Evolutionary conservation across 2,888 invertebrate genomes (phyloP).

Genomic region (Spodoptera picta): DNA sequence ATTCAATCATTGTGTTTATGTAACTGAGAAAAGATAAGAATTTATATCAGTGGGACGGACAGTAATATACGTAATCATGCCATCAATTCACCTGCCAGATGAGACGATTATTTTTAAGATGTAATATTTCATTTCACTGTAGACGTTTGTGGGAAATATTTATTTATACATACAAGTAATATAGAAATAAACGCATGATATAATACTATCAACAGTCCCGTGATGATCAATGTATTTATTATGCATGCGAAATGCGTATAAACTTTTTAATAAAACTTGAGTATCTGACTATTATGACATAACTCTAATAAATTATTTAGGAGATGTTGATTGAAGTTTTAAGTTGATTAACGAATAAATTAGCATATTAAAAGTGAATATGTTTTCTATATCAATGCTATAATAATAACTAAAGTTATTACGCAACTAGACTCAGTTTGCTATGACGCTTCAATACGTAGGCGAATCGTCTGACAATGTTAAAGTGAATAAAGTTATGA

Average conservation of each 20-base stretch:
- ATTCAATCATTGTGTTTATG: conserved; percentile 21
- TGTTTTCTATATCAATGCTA: conserved; percentile 25
- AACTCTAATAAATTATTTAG: conserved; percentile 8
- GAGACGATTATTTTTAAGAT: conserved; percentile 18
- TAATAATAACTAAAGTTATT: conserved; percentile 30
- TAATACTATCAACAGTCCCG: conserved; percentile 14
- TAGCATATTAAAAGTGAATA: conserved; percentile 14
- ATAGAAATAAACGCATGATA: conserved; percentile 13
- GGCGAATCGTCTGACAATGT: conserved; percentile 59
- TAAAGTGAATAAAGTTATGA: conserved; percentile 66
- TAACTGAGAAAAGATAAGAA: conserved; percentile 31
- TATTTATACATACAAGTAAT: conserved; percentile 1
- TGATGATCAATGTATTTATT: conserved; percentile 14
- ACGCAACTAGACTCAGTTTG: conserved; percentile 40
- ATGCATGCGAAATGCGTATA: conserved; percentile 16
- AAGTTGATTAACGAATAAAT: conserved; percentile 17
- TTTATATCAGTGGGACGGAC: conserved; percentile 26
- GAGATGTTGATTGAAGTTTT: conserved; percentile 10
- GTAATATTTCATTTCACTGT: conserved; percentile 10
- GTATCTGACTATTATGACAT: conserved; percentile 24
- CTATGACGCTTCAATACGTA: conserved; percentile 49
- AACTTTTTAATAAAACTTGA: conserved; percentile 11
- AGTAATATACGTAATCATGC: conserved; percentile 18
- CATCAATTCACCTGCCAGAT: conserved; percentile 21
- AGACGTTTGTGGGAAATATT: conserved; percentile 6